phyloP scores from a whole-genome alignment of 2,888 invertebrate genomes.

The Cynaeus angustus region DNA sequence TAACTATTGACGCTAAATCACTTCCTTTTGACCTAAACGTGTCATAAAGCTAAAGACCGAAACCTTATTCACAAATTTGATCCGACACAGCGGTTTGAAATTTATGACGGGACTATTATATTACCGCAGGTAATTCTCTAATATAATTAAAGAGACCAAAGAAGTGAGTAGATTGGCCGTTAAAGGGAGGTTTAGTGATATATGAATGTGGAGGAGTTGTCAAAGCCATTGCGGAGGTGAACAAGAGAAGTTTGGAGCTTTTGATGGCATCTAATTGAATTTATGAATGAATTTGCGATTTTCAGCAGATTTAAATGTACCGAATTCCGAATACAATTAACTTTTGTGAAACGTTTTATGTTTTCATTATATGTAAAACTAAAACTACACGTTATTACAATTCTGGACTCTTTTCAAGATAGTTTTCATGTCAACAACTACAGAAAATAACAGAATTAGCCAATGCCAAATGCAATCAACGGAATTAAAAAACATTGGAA shows the following conservation, averaged over 20 bases:
- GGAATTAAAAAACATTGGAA: too few relatives aligned
- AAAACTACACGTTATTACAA: too few relatives aligned
- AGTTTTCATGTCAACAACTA: too few relatives aligned
- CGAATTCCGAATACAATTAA: too few relatives aligned
- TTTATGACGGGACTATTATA: slow-evolving; percentile 26
- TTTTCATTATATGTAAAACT: too few relatives aligned
- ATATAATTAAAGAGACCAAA: slow-evolving; percentile 32
- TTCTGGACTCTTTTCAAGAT: too few relatives aligned
- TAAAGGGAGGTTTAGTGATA: slow-evolving; percentile 14
- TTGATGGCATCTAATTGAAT: background rate
- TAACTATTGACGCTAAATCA: slow-evolving; percentile 26
- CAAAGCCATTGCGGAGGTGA: slow-evolving; percentile 9
- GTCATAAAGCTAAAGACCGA: slow-evolving; percentile 32
- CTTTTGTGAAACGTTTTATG: too few relatives aligned
- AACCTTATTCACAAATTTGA: slow-evolving; percentile 33
- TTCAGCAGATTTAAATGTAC: too few relatives aligned
- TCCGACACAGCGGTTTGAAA: slow-evolving; percentile 8
- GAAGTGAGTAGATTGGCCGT: slow-evolving; percentile 26
- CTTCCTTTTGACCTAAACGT: slow-evolving; percentile 17
- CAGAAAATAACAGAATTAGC: too few relatives aligned
- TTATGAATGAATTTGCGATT: slow-evolving; percentile 1
- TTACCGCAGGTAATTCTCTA: slow-evolving; percentile 21
- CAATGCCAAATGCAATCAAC: too few relatives aligned
- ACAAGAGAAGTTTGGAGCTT: background rate
- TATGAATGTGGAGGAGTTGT: slow-evolving; percentile 3